Evolutionary conservation across 2,113 vertebrate genomes (phyloP).

Genomic region (Ptilorrhoa leucosticta): DNA sequence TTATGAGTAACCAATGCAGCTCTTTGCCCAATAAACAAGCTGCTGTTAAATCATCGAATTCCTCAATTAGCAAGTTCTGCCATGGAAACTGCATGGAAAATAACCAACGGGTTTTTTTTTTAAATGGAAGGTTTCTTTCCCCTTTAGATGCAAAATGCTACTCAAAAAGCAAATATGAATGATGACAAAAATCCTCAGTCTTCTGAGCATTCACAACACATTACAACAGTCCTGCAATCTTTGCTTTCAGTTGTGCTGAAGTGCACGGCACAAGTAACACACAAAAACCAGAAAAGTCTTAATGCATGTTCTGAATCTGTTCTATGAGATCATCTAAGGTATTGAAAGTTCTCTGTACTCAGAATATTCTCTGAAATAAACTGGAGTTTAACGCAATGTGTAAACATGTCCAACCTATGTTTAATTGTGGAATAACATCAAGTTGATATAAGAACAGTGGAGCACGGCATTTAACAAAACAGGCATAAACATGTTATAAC

Average conservation of each 20-base stretch:
- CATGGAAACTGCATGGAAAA: slow-evolving; percentile 1
- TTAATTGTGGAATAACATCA: not conserved
- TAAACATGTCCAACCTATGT: not conserved
- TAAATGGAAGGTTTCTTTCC: not conserved
- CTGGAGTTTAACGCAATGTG: not conserved
- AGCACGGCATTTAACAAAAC: not conserved
- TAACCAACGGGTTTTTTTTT: not conserved
- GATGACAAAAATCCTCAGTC: not conserved
- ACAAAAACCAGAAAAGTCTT: not conserved
- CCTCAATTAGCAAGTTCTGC: not conserved
- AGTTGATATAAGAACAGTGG: not conserved
- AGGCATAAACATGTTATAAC: not conserved
- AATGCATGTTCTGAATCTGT: not conserved
- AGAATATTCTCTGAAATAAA: not conserved
- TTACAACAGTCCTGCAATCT: not conserved
- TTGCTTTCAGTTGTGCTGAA: not conserved
- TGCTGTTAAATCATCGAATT: not conserved
- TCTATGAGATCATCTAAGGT: not conserved
- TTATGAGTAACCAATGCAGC: not conserved
- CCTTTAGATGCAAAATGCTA: not conserved
- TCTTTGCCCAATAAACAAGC: not conserved
- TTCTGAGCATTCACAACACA: not conserved
- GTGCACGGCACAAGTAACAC: not conserved
- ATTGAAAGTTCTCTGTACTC: not conserved
- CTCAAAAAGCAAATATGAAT: not conserved